Evolutionary conservation across 2,888 invertebrate species (phyloP).

Genomic region (Rotaria magnacalcarata): DNA sequence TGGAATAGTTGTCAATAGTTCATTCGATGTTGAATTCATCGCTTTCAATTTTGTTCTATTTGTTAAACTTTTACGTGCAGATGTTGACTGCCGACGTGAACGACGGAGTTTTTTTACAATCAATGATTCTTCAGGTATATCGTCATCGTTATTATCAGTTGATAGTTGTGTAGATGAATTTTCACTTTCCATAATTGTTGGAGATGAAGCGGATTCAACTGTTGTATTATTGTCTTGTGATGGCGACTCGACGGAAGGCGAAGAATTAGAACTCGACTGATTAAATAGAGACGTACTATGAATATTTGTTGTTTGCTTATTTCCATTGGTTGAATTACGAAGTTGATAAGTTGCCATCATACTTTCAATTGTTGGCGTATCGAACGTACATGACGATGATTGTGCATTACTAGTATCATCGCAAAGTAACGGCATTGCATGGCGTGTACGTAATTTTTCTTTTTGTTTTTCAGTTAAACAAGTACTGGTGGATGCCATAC

Average conservation of each 20-base stretch:
- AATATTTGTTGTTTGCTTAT: background rate
- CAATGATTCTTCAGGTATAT: background rate
- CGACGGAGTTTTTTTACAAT: background rate
- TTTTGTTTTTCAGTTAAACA: constrained; percentile 21
- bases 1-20: background rate
- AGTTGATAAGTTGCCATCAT: background rate
- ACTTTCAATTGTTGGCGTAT: constrained; percentile 1
- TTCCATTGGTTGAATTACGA: background rate
- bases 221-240: background rate
- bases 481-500: background rate
- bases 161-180: background rate
- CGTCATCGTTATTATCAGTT: background rate
- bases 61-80: background rate
- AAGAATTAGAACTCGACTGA: background rate
- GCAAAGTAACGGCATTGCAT: background rate
- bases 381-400: background rate
- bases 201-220: background rate
- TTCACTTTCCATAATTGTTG: background rate
- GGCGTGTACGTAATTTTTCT: constrained; percentile 19
- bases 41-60: background rate
- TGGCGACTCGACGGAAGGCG: background rate
- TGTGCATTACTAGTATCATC: constrained; percentile 32
- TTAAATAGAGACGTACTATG: background rate
- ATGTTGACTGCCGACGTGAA: background rate
- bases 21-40: background rate